Evolutionary conservation across 2,888 invertebrate species (phyloP).

Genomic region (Smittia aterrima): DNA sequence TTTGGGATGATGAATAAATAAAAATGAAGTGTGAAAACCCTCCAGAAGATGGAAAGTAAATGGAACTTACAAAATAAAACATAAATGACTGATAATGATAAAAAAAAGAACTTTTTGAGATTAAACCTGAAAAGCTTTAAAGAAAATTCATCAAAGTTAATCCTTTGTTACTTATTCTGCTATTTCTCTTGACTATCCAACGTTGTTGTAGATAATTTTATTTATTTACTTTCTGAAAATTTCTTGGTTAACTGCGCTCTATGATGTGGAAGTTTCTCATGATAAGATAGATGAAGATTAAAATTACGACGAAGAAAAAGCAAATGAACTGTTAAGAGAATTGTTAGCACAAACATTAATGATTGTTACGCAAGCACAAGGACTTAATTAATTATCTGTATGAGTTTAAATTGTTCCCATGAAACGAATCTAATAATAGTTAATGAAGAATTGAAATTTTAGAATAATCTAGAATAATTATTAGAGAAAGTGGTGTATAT

Average conservation of each 20-base stretch:
- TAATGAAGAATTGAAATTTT: not conserved
- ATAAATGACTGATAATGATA: not conserved
- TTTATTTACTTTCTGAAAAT: not conserved
- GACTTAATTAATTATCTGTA: not conserved
- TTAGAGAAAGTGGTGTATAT: too few species aligned
- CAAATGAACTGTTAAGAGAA: not conserved
- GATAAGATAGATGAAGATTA: not conserved
- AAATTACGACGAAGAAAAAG: not conserved
- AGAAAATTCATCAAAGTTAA: constrained; percentile 5
- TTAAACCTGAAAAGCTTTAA: constrained; percentile 19
- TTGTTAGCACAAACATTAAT: constrained; percentile 14
- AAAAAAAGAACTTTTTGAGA: constrained; percentile 13
- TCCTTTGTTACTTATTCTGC: not conserved
- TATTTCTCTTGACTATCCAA: not conserved
- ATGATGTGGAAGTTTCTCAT: not conserved
- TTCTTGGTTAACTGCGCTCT: not conserved
- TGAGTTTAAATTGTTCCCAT: not conserved
- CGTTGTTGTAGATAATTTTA: constrained; percentile 8
- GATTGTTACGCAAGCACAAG: constrained; percentile 12
- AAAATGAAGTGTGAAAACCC: constrained; percentile 25
- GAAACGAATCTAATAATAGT: not conserved
- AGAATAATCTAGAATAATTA: not conserved
- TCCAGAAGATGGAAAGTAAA: not conserved
- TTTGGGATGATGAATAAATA: not conserved
- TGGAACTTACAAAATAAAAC: constrained; percentile 13